These are phyloP conservation scores for Cinclus cinclus DNA, from an alignment of 2,113 vertebrate species.

Conservation along the genomic window DNA sequence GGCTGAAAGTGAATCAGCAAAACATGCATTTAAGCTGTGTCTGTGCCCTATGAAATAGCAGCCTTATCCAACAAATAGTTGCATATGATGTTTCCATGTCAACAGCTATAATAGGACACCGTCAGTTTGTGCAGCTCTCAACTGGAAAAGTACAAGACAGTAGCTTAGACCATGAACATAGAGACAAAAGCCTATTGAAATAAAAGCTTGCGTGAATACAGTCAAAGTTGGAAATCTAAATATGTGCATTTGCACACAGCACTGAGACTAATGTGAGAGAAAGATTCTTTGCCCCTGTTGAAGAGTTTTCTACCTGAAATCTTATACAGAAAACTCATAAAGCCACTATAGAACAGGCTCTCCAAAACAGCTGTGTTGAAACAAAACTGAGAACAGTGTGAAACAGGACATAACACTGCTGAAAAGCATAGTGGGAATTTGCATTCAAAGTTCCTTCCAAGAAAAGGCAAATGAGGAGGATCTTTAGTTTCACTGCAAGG, in stretches of 20 bases:
- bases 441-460: background rate
- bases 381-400: background rate
- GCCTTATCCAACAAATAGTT: background rate
- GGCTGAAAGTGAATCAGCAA: conserved; percentile 53
- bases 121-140: background rate
- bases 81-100: conserved; percentile 49
- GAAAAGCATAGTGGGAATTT: background rate
- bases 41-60: conserved; percentile 3
- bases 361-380: background rate
- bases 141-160: background rate
- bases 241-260: background rate
- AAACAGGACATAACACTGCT: background rate
- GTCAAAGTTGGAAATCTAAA: background rate
- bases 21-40: conserved; percentile 10
- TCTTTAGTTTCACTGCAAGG: background rate
- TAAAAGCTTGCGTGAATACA: background rate
- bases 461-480: background rate
- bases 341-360: background rate
- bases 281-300: background rate
- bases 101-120: conserved; percentile 2
- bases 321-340: background rate
- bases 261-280: background rate
- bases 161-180: background rate
- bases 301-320: background rate
- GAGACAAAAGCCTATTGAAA: background rate